Percentiles rank a stretch among this genome's conserved stretches.
Evolutionary conservation across 2,888 invertebrate genomes (phyloP).

Genomic region (Chrysomela aeneicollis): DNA sequence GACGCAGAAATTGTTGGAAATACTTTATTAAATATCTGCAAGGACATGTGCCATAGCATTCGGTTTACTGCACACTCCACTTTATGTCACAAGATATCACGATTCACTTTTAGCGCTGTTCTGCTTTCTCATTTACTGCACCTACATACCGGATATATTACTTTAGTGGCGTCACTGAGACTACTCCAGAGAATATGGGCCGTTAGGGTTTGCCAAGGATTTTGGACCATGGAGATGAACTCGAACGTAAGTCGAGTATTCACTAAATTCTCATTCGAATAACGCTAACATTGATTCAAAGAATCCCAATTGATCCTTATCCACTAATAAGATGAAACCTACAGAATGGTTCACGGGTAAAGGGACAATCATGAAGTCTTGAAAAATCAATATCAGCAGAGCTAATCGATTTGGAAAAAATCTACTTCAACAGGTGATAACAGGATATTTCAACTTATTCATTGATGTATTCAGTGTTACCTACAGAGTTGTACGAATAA

Average conservation of each 20-base stretch:
- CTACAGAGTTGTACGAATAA: too few relatives aligned
- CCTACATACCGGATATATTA: background rate
- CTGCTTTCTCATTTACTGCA: slow-evolving; percentile 7
- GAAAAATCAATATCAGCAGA: too few relatives aligned
- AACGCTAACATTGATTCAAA: too few relatives aligned
- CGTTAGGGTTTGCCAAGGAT: background rate
- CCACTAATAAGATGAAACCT: too few relatives aligned
- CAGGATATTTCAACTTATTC: too few relatives aligned
- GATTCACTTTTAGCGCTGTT: slow-evolving; percentile 1
- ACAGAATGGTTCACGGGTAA: too few relatives aligned
- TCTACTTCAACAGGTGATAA: too few relatives aligned
- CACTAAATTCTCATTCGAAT: too few relatives aligned
- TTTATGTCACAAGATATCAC: slow-evolving; percentile 4
- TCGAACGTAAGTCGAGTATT: background rate
- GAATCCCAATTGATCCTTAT: too few relatives aligned
- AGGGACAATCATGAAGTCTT: too few relatives aligned
- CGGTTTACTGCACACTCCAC: background rate
- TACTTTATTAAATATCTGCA: slow-evolving; percentile 3
- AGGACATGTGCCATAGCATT: background rate
- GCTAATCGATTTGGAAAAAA: too few relatives aligned
- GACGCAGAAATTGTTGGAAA: background rate
- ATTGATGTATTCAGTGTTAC: too few relatives aligned
- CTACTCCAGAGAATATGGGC: background rate
- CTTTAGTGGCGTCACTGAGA: background rate
- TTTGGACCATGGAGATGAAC: background rate